Percentiles rank a stretch among this genome's conserved stretches.
Evolutionary conservation across 2,113 vertebrate genomes (phyloP).

Genomic region (Heterotis niloticus): DNA sequence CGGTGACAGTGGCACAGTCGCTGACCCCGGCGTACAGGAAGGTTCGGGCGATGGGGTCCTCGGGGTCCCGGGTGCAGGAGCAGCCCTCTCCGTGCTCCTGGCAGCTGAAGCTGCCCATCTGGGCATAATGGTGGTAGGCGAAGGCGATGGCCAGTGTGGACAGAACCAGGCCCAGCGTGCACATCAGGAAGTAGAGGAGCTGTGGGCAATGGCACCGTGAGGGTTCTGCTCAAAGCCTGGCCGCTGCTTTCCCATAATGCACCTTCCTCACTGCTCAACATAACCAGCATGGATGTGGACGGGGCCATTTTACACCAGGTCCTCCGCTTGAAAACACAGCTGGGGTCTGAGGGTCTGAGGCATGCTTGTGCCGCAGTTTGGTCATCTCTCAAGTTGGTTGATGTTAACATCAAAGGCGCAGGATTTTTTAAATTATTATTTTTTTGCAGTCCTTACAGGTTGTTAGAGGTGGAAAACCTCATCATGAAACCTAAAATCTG

Average conservation of each 20-base stretch:
- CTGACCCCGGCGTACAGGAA: constrained; percentile 70
- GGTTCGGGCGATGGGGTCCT: constrained; percentile 78
- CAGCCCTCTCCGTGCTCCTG: constrained; percentile 52
- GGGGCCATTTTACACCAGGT: neutral
- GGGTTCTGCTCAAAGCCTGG: no score
- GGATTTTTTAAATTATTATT: no score
- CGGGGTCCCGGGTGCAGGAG: constrained; percentile 70
- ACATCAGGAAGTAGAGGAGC: constrained; percentile 88
- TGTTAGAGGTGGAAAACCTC: no score
- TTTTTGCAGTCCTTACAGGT: no score
- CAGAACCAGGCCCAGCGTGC: constrained; percentile 70
- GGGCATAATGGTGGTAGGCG: constrained; percentile 73
- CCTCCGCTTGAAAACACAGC: no score
- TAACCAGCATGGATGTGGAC: neutral
- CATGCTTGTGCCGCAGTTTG: no score
- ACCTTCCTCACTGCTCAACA: neutral
- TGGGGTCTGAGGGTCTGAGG: no score
- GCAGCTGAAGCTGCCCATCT: constrained; percentile 71
- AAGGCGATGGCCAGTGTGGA: constrained; percentile 82
- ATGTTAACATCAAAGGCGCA: no score
- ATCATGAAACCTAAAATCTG: no score
- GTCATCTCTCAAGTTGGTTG: no score
- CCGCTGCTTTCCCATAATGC: constrained; percentile 2
- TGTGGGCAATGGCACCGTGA: constrained; percentile 44
- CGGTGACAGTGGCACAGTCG: constrained; percentile 71